Conservation (phyloP, 2,888 invertebrate species). For the Thera obeliscata region DNA sequence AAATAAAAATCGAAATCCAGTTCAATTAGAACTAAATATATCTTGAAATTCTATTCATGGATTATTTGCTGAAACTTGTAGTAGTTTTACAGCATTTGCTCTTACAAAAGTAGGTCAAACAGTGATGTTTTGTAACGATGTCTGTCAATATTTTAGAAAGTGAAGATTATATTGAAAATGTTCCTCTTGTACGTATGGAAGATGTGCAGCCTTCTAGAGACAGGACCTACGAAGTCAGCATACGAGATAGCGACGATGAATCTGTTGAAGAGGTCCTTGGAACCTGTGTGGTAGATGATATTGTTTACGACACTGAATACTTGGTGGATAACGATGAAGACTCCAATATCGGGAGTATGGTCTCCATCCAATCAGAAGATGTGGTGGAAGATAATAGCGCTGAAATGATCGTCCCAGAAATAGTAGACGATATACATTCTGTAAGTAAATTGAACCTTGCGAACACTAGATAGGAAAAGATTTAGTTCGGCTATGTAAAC, state of each 20-base stretch:
- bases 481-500: slow-evolving; percentile 1
- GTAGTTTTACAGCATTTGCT: slow-evolving; percentile 18
- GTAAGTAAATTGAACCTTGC: slow-evolving; percentile 40
- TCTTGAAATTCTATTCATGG: slow-evolving; percentile 7
- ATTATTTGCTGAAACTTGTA: not conserved
- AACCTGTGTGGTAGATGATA: slow-evolving; percentile 54
- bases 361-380: slow-evolving; percentile 66
- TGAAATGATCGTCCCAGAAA: slow-evolving; percentile 61
- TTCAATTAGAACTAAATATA: not conserved
- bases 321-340: slow-evolving; percentile 63
- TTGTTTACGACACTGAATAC: slow-evolving; percentile 57
- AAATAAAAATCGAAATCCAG: not conserved
- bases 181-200: slow-evolving; percentile 73
- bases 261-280: slow-evolving; percentile 49
- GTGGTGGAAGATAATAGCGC: slow-evolving; percentile 49
- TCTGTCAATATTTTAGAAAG: slow-evolving; percentile 63
- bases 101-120: slow-evolving; percentile 31
- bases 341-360: slow-evolving; percentile 71
- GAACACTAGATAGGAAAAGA: not conserved
- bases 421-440: slow-evolving; percentile 41
- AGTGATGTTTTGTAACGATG: slow-evolving; percentile 55
- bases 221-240: slow-evolving; percentile 44
- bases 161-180: slow-evolving; percentile 67
- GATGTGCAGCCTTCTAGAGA: slow-evolving; percentile 70
- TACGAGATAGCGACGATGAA: slow-evolving; percentile 39